phyloP scores from a whole-genome alignment of 2,888 invertebrate genomes.

The Keiferia lycopersicella region DNA sequence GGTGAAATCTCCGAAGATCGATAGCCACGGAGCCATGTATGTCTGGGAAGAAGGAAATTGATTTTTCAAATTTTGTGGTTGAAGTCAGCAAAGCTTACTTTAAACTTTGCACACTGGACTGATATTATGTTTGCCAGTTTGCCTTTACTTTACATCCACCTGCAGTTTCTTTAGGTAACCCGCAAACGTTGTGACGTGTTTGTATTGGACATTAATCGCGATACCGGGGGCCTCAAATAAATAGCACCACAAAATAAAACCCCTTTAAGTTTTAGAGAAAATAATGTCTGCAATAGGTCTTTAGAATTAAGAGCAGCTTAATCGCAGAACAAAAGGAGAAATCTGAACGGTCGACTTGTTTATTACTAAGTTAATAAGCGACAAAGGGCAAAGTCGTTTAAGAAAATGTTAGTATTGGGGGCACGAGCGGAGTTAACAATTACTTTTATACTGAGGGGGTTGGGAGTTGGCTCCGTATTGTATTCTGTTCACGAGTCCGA shows the following conservation, averaged over 20 bases:
- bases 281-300: too few relatives aligned
- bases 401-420: slow-evolving; percentile 36
- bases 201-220: too few relatives aligned
- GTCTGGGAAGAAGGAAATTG: slow-evolving; percentile 81
- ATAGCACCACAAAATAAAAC: too few relatives aligned
- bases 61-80: background rate
- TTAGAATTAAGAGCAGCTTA: background rate
- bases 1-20: slow-evolving; percentile 95
- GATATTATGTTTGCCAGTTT: too few relatives aligned
- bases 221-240: too few relatives aligned
- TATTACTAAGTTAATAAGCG: slow-evolving; percentile 32
- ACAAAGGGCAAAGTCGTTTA: slow-evolving; percentile 28
- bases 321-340: slow-evolving; percentile 16
- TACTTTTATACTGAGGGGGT: slow-evolving; percentile 38
- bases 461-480: slow-evolving; percentile 39
- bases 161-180: too few relatives aligned
- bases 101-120: too few relatives aligned
- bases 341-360: slow-evolving; percentile 24
- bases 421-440: slow-evolving; percentile 41
- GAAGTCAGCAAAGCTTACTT: too few relatives aligned
- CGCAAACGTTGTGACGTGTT: too few relatives aligned
- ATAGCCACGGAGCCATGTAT: slow-evolving; percentile 94
- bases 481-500: slow-evolving; percentile 38
- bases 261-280: too few relatives aligned
- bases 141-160: too few relatives aligned